Evolutionary conservation across 1,140 invertebrate species (phyloP).

Genomic region (Asbolus verrucosus): DNA sequence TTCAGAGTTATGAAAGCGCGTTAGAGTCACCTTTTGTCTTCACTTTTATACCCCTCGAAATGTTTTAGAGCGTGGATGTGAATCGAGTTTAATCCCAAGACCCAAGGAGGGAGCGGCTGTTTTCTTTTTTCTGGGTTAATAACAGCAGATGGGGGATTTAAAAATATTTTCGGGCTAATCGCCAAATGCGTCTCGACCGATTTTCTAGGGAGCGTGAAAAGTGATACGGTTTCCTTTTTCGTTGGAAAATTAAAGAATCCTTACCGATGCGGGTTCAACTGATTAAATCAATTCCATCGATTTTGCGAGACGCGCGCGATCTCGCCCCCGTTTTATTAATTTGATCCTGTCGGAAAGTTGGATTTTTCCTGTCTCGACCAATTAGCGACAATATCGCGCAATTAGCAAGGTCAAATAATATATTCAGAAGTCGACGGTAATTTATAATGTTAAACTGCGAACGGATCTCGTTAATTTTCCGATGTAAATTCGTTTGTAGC

Average conservation of each 20-base stretch:
- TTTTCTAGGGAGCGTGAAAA: constrained; percentile 24
- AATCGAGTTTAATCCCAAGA: constrained; percentile 5
- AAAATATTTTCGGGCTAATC: constrained; percentile 35
- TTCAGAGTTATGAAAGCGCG: constrained; percentile 23
- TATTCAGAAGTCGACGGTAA: constrained; percentile 26
- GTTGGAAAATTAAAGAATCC: constrained; percentile 23
- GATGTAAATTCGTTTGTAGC: constrained; percentile 29
- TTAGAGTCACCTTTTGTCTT: constrained; percentile 18
- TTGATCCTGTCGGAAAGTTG: neutral
- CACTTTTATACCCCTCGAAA: constrained; percentile 15
- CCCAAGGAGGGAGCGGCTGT: neutral
- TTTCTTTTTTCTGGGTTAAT: constrained; percentile 30
- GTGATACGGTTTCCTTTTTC: constrained; percentile 35
- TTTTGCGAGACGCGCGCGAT: too few species aligned
- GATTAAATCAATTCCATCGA: constrained; percentile 10
- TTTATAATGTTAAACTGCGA: constrained; percentile 31
- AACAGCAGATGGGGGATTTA: constrained; percentile 21
- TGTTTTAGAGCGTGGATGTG: constrained; percentile 19
- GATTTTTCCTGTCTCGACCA: constrained; percentile 7
- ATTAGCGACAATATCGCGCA: constrained; percentile 35
- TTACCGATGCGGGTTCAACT: neutral
- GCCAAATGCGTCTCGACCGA: neutral
- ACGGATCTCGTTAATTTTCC: constrained; percentile 37
- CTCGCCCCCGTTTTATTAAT: too few species aligned
- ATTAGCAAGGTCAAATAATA: constrained; percentile 19